Conservation (phyloP, 1,140 invertebrate genomes). For the Carcinoscorpius rotundicauda region DNA sequence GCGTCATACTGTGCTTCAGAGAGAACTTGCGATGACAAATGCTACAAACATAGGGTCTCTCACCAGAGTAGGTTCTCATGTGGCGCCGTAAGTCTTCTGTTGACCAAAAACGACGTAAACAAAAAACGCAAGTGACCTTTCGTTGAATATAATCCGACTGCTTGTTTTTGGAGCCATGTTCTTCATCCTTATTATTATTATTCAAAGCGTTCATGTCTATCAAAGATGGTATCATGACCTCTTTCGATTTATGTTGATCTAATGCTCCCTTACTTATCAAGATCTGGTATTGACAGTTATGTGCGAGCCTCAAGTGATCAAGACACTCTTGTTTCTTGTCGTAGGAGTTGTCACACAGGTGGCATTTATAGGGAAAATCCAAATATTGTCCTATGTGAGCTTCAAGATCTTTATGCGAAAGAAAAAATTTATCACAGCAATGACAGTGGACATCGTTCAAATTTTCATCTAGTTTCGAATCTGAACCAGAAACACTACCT, state of each 20-base stretch:
- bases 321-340: constrained; percentile 60
- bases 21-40: constrained; percentile 6
- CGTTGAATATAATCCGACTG: constrained; percentile 76
- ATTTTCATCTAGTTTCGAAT: constrained; percentile 9
- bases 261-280: constrained; percentile 65
- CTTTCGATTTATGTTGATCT: constrained; percentile 10
- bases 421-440: constrained; percentile 13
- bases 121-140: constrained; percentile 84
- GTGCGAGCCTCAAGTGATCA: constrained; percentile 61
- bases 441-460: neutral
- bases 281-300: constrained; percentile 45
- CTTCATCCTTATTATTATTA: constrained; percentile 31
- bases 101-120: constrained; percentile 83
- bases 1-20: constrained; percentile 6
- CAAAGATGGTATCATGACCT: constrained; percentile 3
- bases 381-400: constrained; percentile 25
- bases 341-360: constrained; percentile 78
- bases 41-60: constrained; percentile 7
- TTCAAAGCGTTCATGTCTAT: constrained; percentile 3
- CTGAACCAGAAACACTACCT: constrained; percentile 30
- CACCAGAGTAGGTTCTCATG: constrained; percentile 10
- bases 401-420: constrained; percentile 11
- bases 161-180: constrained; percentile 44
- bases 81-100: constrained; percentile 64
- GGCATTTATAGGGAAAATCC: constrained; percentile 76